Evolutionary conservation across 2,888 invertebrate species (phyloP).

Genomic region (Drosophila acutilabella): DNA sequence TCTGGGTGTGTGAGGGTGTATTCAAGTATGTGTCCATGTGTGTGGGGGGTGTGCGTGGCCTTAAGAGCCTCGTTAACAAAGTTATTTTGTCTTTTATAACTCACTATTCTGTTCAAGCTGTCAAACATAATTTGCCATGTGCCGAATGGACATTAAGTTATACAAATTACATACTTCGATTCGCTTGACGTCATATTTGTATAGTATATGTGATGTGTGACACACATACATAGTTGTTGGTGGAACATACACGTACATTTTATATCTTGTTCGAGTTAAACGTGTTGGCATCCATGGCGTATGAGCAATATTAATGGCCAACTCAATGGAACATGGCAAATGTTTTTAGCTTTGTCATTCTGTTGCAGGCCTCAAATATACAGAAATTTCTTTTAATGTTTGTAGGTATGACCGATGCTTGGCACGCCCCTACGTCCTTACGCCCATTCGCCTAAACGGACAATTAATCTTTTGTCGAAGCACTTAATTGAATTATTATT

Average conservation of each 20-base stretch:
- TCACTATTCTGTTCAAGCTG: conserved; percentile 60
- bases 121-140: conserved; percentile 77
- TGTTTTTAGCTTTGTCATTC: conserved; percentile 65
- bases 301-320: conserved; percentile 61
- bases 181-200: conserved; percentile 58
- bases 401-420: too few relatives aligned
- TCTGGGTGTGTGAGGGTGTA: conserved; percentile 18
- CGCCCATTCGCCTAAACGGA: conserved; percentile 38
- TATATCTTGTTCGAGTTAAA: conserved; percentile 57
- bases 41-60: conserved; percentile 55
- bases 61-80: conserved; percentile 79
- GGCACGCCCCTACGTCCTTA: too few relatives aligned
- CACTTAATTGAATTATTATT: conserved; percentile 68
- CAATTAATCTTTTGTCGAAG: conserved; percentile 74
- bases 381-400: background rate
- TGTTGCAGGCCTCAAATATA: conserved; percentile 57
- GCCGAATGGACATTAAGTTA: conserved; percentile 60
- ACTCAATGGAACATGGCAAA: conserved; percentile 25
- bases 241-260: conserved; percentile 51
- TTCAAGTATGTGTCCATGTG: conserved; percentile 3
- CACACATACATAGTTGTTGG: conserved; percentile 42
- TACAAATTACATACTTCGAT: conserved; percentile 62
- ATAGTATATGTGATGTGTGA: conserved; percentile 35
- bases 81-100: conserved; percentile 80
- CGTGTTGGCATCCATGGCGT: conserved; percentile 71